These are phyloP conservation scores for Epistrophe eligans DNA, from an alignment of 2,888 invertebrate species.

Conservation along the genomic window DNA sequence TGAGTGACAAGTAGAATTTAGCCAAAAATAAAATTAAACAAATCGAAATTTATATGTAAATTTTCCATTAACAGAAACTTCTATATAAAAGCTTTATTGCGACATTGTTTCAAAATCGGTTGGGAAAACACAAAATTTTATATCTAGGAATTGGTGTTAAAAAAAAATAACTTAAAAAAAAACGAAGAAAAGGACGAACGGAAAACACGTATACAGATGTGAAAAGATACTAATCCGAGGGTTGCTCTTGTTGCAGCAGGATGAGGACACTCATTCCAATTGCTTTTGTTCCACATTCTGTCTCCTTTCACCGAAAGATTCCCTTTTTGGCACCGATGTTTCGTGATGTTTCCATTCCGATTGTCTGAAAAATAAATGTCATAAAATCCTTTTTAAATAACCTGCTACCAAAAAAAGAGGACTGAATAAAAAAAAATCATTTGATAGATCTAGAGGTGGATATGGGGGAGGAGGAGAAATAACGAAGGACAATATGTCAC, in stretches of 20 bases:
- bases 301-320: conserved; percentile 57
- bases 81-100: conserved; percentile 52
- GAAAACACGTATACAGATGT: conserved; percentile 66
- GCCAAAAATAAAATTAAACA: conserved; percentile 74
- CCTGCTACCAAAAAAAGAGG: conserved; percentile 60
- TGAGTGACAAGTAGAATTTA: conserved; percentile 76
- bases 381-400: conserved; percentile 76
- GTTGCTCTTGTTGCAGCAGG: conserved; percentile 36
- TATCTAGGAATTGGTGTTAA: conserved; percentile 34
- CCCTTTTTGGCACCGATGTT: conserved; percentile 70
- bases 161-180: conserved; percentile 9
- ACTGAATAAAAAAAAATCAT: conserved; percentile 24
- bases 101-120: conserved; percentile 57
- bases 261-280: conserved; percentile 43
- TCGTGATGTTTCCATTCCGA: conserved; percentile 73
- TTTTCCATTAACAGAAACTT: conserved; percentile 65
- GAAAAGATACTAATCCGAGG: conserved; percentile 71
- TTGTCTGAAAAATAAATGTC: conserved; percentile 76
- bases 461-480: conserved; percentile 32
- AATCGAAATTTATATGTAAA: conserved; percentile 75
- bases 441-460: conserved; percentile 9
- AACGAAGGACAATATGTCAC: conserved; percentile 75
- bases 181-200: conserved; percentile 33
- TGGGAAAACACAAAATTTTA: conserved; percentile 55
- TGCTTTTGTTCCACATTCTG: conserved; percentile 12